phyloP scores from a whole-genome alignment of 2,797 vertebrate genomes.

The Pteropus rufus region DNA sequence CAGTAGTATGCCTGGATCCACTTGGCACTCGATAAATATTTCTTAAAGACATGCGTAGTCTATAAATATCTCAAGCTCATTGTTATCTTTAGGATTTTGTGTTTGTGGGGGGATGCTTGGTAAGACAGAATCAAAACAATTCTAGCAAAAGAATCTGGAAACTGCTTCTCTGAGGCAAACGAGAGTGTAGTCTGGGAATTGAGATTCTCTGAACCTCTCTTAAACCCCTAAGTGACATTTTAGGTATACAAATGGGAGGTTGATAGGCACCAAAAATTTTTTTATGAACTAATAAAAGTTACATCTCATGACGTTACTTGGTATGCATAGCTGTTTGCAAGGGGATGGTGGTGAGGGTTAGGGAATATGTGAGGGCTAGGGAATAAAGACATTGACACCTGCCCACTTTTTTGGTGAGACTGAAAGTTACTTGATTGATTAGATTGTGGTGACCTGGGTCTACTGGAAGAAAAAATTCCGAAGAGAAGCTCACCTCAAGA shows the following conservation, averaged over 20 bases:
- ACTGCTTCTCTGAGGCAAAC: neutral
- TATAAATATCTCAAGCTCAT: conserved; percentile 48
- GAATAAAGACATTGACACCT: neutral
- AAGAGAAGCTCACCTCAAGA: neutral
- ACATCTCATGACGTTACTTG: neutral
- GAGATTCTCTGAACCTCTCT: neutral
- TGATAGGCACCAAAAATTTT: neutral
- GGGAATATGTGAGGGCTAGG: no score
- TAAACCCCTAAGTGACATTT: neutral
- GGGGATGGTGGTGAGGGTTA: no score
- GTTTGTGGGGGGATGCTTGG: conserved; percentile 9
- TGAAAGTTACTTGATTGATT: neutral
- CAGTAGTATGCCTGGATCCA: neutral
- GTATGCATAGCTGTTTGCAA: neutral
- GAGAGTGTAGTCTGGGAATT: neutral
- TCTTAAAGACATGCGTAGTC: neutral
- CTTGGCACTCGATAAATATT: conserved; percentile 2
- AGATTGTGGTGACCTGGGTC: neutral
- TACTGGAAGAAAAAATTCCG: neutral
- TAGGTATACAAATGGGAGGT: neutral
- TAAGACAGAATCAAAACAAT: conserved; percentile 40
- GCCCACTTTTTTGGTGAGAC: neutral
- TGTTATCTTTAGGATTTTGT: neutral
- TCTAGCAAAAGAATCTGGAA: conserved; percentile 36
- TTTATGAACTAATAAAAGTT: neutral